Evolutionary conservation across 2,113 vertebrate species (phyloP).

Genomic region (Melierax canorus): DNA sequence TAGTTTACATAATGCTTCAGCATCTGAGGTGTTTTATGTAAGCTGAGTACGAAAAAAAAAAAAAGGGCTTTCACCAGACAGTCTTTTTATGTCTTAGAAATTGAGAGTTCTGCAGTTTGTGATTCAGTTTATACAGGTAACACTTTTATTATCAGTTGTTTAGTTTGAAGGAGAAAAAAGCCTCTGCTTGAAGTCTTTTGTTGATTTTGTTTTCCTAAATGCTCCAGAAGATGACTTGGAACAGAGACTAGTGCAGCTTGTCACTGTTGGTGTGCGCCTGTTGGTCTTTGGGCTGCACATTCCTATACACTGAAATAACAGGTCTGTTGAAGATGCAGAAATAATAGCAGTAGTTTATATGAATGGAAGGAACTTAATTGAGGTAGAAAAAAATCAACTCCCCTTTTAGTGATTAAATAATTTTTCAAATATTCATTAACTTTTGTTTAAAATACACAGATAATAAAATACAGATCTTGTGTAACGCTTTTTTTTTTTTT

Average conservation of each 20-base stretch:
- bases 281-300: not conserved
- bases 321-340: not conserved
- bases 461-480: not conserved
- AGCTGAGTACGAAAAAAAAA: not conserved
- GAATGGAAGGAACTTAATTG: not conserved
- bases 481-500: not conserved
- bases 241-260: not conserved
- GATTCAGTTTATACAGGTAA: not conserved
- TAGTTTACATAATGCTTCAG: not conserved
- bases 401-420: not conserved
- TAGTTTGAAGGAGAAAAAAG: not conserved
- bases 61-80: not conserved
- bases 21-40: not conserved
- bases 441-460: not conserved
- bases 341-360: not conserved
- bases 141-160: not conserved
- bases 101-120: not conserved
- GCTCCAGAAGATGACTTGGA: not conserved
- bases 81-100: not conserved
- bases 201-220: not conserved
- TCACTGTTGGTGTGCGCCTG: not conserved
- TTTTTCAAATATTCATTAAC: not conserved
- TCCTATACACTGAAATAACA: not conserved
- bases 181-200: not conserved
- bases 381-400: not conserved